These are phyloP conservation scores for Porites australiensis DNA, from an alignment of 64 coral and sea anemone genomes.

Conservation along the genomic window DNA sequence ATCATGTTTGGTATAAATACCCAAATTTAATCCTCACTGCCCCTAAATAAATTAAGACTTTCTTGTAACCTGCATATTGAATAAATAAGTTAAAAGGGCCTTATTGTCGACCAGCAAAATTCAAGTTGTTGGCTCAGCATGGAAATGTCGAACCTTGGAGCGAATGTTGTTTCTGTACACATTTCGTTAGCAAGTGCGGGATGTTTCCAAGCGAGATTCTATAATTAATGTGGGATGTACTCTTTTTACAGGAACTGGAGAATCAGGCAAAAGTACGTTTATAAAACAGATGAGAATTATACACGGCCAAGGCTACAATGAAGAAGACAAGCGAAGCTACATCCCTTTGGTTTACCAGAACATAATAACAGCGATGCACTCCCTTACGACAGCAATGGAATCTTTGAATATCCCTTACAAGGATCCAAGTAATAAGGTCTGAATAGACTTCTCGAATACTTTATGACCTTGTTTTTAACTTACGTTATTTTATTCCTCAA, in stretches of 20 bases:
- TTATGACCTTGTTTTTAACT: constrained; percentile 55
- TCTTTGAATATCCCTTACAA: constrained; percentile 94
- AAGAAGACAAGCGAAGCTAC: constrained; percentile 97
- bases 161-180: constrained; percentile 55
- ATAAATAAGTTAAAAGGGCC: not conserved
- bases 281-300: constrained; percentile 99
- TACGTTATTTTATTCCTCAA: constrained; percentile 14
- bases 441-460: constrained; percentile 37
- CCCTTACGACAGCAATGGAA: constrained; percentile 98
- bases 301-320: constrained; percentile 97
- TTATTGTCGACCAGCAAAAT: constrained; percentile 16
- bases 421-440: constrained; percentile 88
- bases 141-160: not conserved
- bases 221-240: constrained; percentile 30
- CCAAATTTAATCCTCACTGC: constrained; percentile 43
- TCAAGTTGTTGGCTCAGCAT: not conserved
- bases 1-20: constrained; percentile 51
- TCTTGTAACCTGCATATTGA: constrained; percentile 20
- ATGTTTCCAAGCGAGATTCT: constrained; percentile 23
- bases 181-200: constrained; percentile 9
- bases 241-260: constrained; percentile 90
- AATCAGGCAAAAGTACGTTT: constrained; percentile 99
- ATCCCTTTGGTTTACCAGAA: constrained; percentile 97
- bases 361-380: constrained; percentile 96
- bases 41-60: constrained; percentile 53